A percentile compares a stretch with the other conserved stretches of the same genome.
phyloP scores from a whole-genome alignment of 2,113 vertebrate genomes.

The Sakesphorus luctuosus region DNA sequence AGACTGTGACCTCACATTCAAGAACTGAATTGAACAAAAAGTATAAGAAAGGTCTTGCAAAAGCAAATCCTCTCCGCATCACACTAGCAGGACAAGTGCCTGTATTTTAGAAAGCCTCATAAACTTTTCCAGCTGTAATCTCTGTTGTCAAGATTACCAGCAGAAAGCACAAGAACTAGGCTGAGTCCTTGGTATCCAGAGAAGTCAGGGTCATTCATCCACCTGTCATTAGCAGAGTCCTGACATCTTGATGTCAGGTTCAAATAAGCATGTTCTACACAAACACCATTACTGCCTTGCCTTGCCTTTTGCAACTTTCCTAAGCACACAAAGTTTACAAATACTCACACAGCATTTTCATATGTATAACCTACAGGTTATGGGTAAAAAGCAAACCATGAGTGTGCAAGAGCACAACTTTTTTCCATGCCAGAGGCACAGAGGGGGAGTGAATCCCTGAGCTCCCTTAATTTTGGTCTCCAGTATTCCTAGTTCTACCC shows the following conservation, averaged over 20 bases:
- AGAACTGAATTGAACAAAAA: background rate
- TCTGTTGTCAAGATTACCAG: background rate
- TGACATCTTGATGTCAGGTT: background rate
- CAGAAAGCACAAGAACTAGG: background rate
- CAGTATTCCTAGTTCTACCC: background rate
- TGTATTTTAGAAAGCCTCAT: background rate
- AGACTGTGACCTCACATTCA: background rate
- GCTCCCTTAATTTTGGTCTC: background rate
- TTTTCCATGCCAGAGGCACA: background rate
- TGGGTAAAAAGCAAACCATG: background rate
- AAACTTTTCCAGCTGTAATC: background rate
- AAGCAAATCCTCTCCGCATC: background rate
- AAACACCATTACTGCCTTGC: background rate
- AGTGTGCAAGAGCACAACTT: background rate
- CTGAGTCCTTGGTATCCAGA: background rate
- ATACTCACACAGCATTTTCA: background rate
- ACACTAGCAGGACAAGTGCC: background rate
- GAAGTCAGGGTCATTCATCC: background rate
- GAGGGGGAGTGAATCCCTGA: background rate
- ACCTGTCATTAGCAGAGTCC: background rate
- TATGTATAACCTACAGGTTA: background rate
- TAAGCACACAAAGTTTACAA: background rate
- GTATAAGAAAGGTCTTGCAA: background rate
- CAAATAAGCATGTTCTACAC: background rate
- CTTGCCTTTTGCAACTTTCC: background rate